Conservation (phyloP, 2,113 vertebrate genomes). For the Podarcis cretensis region DNA sequence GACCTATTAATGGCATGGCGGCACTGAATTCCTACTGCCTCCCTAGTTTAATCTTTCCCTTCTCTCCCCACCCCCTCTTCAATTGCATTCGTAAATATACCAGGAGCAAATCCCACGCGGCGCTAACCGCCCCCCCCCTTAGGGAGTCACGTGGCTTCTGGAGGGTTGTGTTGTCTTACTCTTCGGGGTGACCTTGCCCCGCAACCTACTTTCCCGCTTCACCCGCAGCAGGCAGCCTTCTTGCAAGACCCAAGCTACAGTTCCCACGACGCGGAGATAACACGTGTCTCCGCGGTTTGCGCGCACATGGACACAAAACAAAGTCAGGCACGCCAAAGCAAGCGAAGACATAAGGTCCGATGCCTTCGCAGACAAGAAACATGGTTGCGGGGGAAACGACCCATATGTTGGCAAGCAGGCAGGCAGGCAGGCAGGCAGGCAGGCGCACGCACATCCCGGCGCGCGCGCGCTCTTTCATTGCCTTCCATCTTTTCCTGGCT, state of each 20-base stretch:
- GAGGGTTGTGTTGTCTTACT: not conserved
- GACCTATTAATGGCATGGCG: not conserved
- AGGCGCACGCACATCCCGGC: not conserved
- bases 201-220: not conserved
- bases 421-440: not conserved
- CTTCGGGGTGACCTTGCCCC: not conserved
- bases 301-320: no score
- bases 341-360: no score
- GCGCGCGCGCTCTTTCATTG: not conserved
- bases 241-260: not conserved
- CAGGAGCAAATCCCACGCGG: not conserved
- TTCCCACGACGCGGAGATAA: not conserved
- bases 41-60: not conserved
- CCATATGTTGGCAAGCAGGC: not conserved
- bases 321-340: not conserved
- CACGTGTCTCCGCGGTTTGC: not conserved
- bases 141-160: not conserved
- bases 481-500: constrained; percentile 32
- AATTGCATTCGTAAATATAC: not conserved
- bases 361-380: not conserved
- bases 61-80: not conserved
- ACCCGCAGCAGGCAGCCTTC: not conserved
- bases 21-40: not conserved
- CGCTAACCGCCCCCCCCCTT: not conserved
- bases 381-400: not conserved